A percentile compares a stretch with the other conserved stretches of the same genome.
These are phyloP conservation scores for Eumacrocentrus americanus DNA, from an alignment of 2,888 invertebrate genomes.

Conservation along the genomic window DNA sequence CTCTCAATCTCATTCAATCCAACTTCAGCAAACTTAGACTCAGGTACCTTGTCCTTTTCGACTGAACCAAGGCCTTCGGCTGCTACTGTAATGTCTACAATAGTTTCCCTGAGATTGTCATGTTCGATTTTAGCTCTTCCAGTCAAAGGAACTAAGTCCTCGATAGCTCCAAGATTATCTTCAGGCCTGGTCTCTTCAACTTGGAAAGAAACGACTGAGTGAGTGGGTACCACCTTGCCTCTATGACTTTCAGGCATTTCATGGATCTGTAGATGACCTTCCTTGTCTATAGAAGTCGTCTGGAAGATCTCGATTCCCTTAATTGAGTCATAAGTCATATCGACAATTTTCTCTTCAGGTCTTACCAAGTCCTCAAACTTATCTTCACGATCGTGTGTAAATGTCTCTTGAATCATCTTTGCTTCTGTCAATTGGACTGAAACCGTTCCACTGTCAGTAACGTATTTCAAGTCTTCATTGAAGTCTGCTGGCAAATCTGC, in stretches of 20 bases:
- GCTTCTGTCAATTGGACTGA: constrained; percentile 69
- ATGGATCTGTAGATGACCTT: constrained; percentile 65
- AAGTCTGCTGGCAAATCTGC: constrained; percentile 66
- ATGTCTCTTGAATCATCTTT: constrained; percentile 68
- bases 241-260: constrained; percentile 65
- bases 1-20: constrained; percentile 61
- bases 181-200: constrained; percentile 61
- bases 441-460: constrained; percentile 64
- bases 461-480: constrained; percentile 65
- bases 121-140: constrained; percentile 60
- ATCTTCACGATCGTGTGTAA: constrained; percentile 72
- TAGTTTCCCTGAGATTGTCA: constrained; percentile 61
- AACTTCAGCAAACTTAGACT: constrained; percentile 60
- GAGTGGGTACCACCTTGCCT: constrained; percentile 63
- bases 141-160: constrained; percentile 59
- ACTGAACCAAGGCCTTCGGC: constrained; percentile 65
- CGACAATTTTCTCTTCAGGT: constrained; percentile 58
- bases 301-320: constrained; percentile 69
- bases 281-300: constrained; percentile 71
- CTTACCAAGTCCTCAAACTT: constrained; percentile 53
- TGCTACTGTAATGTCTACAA: constrained; percentile 64
- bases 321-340: constrained; percentile 67
- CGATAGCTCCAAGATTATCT: constrained; percentile 61
- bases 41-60: constrained; percentile 55
- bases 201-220: constrained; percentile 65